These are phyloP conservation scores for Podarcis siculus DNA, from an alignment of 2,797 vertebrate genomes.

Conservation along the genomic window DNA sequence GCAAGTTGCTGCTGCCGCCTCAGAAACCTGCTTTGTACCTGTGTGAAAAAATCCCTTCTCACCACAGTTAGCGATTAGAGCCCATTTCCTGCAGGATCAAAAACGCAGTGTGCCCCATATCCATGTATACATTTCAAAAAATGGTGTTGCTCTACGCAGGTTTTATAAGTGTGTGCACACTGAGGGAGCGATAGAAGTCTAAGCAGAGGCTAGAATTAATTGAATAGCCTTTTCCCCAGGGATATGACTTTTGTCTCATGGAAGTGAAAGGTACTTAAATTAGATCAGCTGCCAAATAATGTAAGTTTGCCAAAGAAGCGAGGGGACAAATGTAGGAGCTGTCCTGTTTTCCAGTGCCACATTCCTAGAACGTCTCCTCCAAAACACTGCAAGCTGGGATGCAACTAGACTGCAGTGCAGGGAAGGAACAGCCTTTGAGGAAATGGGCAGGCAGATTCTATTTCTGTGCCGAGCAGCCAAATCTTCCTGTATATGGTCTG, in stretches of 20 bases:
- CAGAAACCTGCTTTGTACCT: too few relatives aligned
- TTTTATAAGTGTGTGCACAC: slow-evolving; percentile 17
- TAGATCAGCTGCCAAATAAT: slow-evolving; percentile 50
- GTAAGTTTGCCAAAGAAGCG: slow-evolving; percentile 61
- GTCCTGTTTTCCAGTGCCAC: slow-evolving; percentile 8
- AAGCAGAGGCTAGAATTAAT: slow-evolving; percentile 40
- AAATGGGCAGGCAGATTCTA: too few relatives aligned
- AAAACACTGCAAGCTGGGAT: neutral
- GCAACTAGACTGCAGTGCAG: neutral
- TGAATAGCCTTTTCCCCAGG: slow-evolving; percentile 47
- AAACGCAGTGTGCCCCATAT: slow-evolving; percentile 34
- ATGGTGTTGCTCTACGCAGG: slow-evolving; percentile 24
- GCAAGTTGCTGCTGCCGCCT: neutral
- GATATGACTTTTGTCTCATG: slow-evolving; percentile 46
- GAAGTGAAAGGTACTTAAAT: slow-evolving; percentile 45
- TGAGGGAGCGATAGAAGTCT: slow-evolving; percentile 41
- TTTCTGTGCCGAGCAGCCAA: neutral
- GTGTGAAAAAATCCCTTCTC: neutral
- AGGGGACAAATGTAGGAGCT: slow-evolving; percentile 48
- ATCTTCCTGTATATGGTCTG: neutral
- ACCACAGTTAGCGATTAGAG: slow-evolving; percentile 68
- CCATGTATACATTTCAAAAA: slow-evolving; percentile 23
- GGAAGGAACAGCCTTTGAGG: neutral
- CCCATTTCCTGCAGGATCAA: slow-evolving; percentile 58
- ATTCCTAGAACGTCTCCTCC: too few relatives aligned